Conservation (phyloP, 2,113 vertebrate species). For the Uria aalge region DNA sequence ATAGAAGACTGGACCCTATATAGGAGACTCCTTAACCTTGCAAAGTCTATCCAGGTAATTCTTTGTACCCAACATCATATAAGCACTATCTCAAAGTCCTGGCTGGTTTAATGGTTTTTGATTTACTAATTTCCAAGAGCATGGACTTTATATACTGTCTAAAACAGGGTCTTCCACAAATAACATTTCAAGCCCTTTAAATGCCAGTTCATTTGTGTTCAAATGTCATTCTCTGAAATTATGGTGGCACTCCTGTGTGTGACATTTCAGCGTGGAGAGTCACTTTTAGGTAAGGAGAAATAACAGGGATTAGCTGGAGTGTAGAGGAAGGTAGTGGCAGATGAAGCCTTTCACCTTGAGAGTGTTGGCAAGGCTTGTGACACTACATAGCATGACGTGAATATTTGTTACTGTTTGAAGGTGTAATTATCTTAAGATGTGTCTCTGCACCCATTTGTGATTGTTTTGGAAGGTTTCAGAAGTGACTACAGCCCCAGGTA, state of each 20-base stretch:
- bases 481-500: not conserved
- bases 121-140: not conserved
- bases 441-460: not conserved
- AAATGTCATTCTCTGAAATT: not conserved
- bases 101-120: not conserved
- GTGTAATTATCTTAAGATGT: not conserved
- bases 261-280: not conserved
- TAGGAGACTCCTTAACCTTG: not conserved
- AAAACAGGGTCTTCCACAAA: not conserved
- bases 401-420: not conserved
- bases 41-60: not conserved
- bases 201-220: not conserved
- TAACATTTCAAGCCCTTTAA: not conserved
- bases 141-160: not conserved
- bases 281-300: not conserved
- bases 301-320: not conserved
- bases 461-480: not conserved
- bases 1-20: not conserved
- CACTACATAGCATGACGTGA: not conserved
- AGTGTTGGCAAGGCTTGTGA: not conserved
- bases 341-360: not conserved
- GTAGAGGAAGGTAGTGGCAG: not conserved
- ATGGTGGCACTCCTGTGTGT: not conserved
- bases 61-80: not conserved
- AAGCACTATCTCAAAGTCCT: not conserved